Base-by-base conservation (phyloP, 2,797 vertebrate genomes). In the Melanotaenia nigrans region DNA sequence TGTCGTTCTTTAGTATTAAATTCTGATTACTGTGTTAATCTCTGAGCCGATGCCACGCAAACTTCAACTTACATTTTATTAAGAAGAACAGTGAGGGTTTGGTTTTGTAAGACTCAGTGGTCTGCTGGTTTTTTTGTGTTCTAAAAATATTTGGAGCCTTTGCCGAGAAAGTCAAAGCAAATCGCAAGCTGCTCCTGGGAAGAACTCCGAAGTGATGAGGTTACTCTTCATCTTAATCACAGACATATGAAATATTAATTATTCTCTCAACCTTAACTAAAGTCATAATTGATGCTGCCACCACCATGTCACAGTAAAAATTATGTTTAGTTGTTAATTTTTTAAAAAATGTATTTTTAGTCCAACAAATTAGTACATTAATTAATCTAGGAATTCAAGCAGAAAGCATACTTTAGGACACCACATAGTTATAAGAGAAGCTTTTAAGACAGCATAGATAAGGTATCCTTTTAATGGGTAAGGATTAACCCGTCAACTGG, bases 1-100 rank as follows among this genome's bases (percentile, higher is more conserved):
- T 53, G 33, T 76, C 67, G 18, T 65, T 67, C 13, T 25, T 69
- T 13, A 42, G 14, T 38, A 28, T 33, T 65, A 5, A 49, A 65
- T 18, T 24, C 20, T 24, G 22, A 53, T 25, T 3, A 28, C 25
- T 60, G 10, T 9, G 38, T 45, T 45, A 63, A 64, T 47, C 8
- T 11, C 13, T 30, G n/a, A 25, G 24, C 30, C 10, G 2, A 5
- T 33, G 36, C 25, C 33, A 47, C 12, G 47, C 5, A 51, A 53
- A 53, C 18, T 28, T 54, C 36, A 32, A n/a, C 38, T 11, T 53
- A 42, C 6, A 59, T 72, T 35, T 53, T 10, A 61, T 24, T 11
- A 51, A 22, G 12, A 42, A 14, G 1, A 4, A 11, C 28, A 14
- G 38, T 47, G 16, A 20, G 36, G 22, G 51, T 30, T 62, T 16